Conservation (phyloP, 2,797 vertebrate species). For the Miichthys miiuy region DNA sequence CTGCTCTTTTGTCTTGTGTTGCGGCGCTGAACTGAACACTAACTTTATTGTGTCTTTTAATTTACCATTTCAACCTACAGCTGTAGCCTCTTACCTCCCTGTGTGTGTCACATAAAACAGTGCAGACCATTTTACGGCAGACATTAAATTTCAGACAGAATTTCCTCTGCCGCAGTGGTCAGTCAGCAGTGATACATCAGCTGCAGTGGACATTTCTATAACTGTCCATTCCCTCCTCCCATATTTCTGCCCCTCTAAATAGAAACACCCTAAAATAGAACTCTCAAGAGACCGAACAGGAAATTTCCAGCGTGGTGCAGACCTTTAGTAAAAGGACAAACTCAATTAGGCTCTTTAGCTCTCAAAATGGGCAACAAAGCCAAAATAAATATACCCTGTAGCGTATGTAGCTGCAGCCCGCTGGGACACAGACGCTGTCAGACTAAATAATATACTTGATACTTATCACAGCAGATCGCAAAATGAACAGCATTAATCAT, state of each 20-base stretch:
- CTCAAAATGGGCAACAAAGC: neutral
- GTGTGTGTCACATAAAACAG: neutral
- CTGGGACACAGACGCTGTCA: neutral
- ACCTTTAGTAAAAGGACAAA: neutral
- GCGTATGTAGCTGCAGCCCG: neutral
- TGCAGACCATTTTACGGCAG: neutral
- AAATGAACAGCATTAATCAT: neutral
- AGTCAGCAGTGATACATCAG: neutral
- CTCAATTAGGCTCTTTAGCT: neutral
- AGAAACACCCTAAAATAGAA: neutral
- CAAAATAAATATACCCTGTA: neutral
- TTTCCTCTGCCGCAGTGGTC: slow-evolving; percentile 1
- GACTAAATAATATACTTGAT: neutral
- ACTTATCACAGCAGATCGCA: neutral
- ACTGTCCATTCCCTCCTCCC: neutral
- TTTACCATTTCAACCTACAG: neutral
- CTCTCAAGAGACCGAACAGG: neutral
- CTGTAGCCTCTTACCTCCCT: neutral
- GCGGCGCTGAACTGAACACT: neutral
- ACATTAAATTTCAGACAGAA: neutral
- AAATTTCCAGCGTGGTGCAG: neutral
- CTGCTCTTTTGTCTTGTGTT: neutral
- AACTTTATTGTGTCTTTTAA: neutral
- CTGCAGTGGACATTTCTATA: neutral
- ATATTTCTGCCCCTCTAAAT: neutral